Evolutionary conservation across 1,140 invertebrate genomes (phyloP).

Genomic region (Diplogasteroides magnus): DNA sequence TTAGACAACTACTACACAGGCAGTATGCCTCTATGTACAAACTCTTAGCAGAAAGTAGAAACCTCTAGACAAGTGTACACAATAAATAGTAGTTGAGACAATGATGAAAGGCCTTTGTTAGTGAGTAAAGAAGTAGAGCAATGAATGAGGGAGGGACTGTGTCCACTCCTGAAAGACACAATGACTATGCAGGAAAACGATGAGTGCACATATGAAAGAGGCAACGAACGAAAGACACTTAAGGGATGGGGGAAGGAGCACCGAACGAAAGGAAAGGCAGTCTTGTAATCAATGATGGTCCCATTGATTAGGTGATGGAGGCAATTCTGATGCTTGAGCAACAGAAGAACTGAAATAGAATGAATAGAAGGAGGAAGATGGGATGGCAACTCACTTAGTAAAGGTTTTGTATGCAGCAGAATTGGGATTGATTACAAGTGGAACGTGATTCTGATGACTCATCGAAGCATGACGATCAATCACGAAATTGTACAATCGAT

Average conservation of each 20-base stretch:
- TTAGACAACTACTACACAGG: too few species aligned
- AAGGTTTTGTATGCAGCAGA: constrained; percentile 98
- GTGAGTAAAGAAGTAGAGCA: neutral
- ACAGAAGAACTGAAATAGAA: constrained; percentile 79
- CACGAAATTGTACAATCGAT: constrained; percentile 97
- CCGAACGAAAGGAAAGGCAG: too few species aligned
- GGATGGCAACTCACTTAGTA: constrained; percentile 75
- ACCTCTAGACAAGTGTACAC: too few species aligned
- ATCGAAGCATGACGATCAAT: constrained; percentile 67
- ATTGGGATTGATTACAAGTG: constrained; percentile 79
- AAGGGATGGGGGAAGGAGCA: constrained; percentile 6
- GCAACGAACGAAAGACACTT: constrained; percentile 8
- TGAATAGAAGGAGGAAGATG: constrained; percentile 13
- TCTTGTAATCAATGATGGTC: constrained; percentile 70
- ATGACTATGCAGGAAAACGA: neutral
- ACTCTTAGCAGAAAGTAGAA: too few species aligned
- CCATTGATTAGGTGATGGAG: constrained; percentile 93
- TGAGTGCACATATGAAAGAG: constrained; percentile 5
- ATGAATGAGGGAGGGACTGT: constrained; percentile 9
- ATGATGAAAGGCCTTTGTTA: too few species aligned
- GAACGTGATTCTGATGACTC: neutral
- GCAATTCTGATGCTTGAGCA: constrained; percentile 90
- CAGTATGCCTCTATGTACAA: too few species aligned
- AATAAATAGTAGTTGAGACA: too few species aligned
- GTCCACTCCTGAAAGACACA: constrained; percentile 9